Conservation (phyloP, 2,888 invertebrate genomes). For the Oligia fasciuncula region DNA sequence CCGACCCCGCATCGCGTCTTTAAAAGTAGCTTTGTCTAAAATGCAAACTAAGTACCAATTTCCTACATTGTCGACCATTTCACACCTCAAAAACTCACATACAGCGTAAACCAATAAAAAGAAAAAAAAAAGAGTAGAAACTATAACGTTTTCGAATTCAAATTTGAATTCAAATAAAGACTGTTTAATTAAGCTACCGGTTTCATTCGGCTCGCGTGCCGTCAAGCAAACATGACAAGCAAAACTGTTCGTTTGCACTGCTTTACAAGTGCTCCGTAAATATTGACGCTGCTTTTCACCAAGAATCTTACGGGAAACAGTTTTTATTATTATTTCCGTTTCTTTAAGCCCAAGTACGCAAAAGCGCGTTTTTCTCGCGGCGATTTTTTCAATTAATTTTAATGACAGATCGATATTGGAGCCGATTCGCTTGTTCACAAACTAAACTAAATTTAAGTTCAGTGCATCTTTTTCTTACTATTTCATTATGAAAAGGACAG, state of each 20-base stretch:
- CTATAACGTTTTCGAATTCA: conserved; percentile 56
- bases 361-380: not conserved
- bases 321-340: conserved; percentile 48
- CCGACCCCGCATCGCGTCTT: not conserved
- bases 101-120: conserved; percentile 31
- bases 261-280: conserved; percentile 66
- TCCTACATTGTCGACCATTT: not conserved
- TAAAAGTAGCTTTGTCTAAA: no score
- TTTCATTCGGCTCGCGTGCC: conserved; percentile 72
- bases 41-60: no score
- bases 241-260: conserved; percentile 55
- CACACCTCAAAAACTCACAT: not conserved
- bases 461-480: no score
- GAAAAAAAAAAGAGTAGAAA: conserved; percentile 35
- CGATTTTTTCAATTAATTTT: not conserved
- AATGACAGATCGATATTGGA: no score
- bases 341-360: conserved; percentile 27
- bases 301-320: conserved; percentile 54
- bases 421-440: no score
- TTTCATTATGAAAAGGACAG: no score
- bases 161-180: conserved; percentile 63
- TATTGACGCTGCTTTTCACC: conserved; percentile 64
- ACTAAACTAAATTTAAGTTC: no score
- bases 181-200: conserved; percentile 67
- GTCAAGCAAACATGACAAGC: conserved; percentile 66